Conservation (phyloP, 2,888 invertebrate species). For the Pegoplata infirma region DNA sequence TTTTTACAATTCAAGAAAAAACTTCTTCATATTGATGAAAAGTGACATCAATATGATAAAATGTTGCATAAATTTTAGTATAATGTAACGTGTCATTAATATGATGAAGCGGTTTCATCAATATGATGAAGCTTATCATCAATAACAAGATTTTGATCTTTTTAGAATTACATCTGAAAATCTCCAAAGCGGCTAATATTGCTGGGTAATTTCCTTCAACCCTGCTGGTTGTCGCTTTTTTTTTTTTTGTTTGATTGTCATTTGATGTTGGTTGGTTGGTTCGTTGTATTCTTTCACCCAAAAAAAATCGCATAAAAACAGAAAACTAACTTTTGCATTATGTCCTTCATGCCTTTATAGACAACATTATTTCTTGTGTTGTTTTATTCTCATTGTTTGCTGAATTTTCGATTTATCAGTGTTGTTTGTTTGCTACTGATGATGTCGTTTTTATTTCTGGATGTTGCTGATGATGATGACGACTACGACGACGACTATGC, state of each 20-base stretch:
- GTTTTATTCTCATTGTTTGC: background rate
- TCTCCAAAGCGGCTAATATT: background rate
- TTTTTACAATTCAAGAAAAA: no score
- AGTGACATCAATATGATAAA: no score
- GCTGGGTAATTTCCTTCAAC: background rate
- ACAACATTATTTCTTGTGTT: background rate
- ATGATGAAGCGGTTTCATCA: no score
- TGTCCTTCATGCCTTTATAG: background rate
- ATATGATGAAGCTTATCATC: no score
- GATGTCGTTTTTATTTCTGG: background rate
- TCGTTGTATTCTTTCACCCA: background rate
- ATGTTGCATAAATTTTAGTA: no score
- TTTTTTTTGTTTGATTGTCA: background rate
- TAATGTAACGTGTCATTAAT: no score
- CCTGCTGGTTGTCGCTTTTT: background rate
- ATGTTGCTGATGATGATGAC: background rate
- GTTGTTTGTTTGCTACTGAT: background rate
- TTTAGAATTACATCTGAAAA: no score
- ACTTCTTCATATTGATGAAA: no score
- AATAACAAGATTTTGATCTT: no score
- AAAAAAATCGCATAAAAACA: background rate
- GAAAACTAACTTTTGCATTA: background rate
- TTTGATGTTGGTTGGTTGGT: background rate
- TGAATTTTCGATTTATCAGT: constrained; percentile 9
- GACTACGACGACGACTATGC: no score